These are phyloP conservation scores for Neopelma chrysocephalum DNA, from an alignment of 2,797 vertebrate genomes.

Conservation along the genomic window DNA sequence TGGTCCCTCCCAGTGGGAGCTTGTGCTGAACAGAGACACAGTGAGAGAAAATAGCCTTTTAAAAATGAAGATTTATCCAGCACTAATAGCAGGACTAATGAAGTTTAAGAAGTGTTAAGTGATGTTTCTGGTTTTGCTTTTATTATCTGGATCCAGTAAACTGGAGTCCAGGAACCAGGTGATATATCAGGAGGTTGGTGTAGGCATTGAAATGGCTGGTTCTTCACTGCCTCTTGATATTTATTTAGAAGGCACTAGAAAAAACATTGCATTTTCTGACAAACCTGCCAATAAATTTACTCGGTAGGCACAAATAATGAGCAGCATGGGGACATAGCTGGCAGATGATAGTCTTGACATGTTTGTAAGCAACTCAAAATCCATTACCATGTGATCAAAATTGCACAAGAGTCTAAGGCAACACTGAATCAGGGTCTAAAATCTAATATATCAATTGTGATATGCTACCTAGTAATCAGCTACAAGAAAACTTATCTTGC, in stretches of 20 bases:
- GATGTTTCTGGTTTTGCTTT: neutral
- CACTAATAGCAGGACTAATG: neutral
- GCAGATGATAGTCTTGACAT: neutral
- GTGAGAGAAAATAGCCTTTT: neutral
- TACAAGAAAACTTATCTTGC: neutral
- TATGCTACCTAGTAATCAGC: neutral
- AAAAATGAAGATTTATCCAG: neutral
- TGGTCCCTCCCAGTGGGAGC: neutral
- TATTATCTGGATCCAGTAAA: neutral
- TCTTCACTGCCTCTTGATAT: neutral
- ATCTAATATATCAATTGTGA: neutral
- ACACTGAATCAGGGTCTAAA: neutral
- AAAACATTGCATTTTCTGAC: neutral
- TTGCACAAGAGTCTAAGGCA: neutral
- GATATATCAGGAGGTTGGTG: neutral
- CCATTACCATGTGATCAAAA: neutral
- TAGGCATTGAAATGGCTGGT: neutral
- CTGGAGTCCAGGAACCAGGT: neutral
- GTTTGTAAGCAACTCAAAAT: conserved; percentile 29
- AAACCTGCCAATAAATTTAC: conserved; percentile 24
- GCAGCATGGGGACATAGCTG: neutral
- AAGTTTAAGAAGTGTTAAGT: neutral
- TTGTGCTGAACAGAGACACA: neutral
- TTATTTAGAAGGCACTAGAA: neutral
- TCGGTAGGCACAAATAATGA: neutral